A percentile compares a stretch with the other conserved stretches of the same genome.
phyloP scores from a whole-genome alignment of 2,113 vertebrate genomes.

The Anas platyrhynchos region DNA sequence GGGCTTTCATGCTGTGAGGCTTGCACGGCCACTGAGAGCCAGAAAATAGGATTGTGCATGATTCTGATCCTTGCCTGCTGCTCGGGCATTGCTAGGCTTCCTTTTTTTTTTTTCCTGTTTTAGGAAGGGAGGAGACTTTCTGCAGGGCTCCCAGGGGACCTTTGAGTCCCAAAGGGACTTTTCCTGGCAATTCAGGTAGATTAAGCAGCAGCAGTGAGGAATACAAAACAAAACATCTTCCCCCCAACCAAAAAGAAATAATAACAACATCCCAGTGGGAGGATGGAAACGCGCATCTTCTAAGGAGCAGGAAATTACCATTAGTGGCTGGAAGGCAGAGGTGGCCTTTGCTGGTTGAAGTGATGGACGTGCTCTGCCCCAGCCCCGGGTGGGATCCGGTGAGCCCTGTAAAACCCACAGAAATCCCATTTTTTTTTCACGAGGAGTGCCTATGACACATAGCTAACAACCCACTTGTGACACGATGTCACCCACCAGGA shows the following conservation, averaged over 20 bases:
- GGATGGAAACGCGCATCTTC: not conserved
- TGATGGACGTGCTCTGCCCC: not conserved
- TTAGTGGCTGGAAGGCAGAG: not conserved
- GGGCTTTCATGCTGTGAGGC: not conserved
- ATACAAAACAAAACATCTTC: accelerated
- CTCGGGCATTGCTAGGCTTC: not conserved
- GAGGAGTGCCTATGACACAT: slow-evolving; percentile 6
- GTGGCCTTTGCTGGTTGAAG: not conserved
- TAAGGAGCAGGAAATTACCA: not conserved
- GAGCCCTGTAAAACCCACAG: accelerated
- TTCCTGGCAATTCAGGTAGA: not conserved
- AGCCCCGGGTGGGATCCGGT: not conserved
- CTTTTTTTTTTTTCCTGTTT: not conserved
- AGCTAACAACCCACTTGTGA: slow-evolving; percentile 33
- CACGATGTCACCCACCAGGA: not conserved
- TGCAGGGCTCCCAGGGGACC: not conserved
- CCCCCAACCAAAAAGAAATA: accelerated
- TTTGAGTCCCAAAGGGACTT: not conserved
- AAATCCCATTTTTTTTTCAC: not conserved
- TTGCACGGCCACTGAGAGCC: not conserved
- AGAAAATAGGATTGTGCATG: slow-evolving; percentile 20
- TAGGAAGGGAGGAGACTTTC: not conserved
- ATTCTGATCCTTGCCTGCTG: not conserved
- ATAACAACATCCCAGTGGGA: not conserved
- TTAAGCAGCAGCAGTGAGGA: accelerated